Conservation (phyloP, 2,113 vertebrate species). For the Thalassarche chlororhynchos region DNA sequence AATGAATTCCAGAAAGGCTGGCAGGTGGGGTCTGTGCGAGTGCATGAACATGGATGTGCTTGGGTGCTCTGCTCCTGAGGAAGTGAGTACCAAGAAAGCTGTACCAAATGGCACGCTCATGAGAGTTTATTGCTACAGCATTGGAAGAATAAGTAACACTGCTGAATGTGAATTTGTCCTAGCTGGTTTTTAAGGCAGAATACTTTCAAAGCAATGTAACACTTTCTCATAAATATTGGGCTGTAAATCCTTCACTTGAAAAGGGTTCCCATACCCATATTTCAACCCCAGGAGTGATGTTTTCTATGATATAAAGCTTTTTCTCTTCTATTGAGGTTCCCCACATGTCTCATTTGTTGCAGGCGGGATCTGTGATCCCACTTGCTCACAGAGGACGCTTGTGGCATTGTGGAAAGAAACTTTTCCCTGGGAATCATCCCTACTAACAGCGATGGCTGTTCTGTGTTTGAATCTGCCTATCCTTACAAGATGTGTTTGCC, state of each 20-base stretch:
- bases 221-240: neutral
- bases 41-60: neutral
- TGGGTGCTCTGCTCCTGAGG: neutral
- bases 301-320: slow-evolving; percentile 13
- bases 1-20: neutral
- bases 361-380: neutral
- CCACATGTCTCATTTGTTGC: neutral
- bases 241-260: slow-evolving; percentile 38
- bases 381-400: neutral
- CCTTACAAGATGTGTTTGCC: slow-evolving; percentile 33
- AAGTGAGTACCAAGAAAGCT: neutral
- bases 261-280: neutral
- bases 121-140: neutral
- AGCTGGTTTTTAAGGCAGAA: neutral
- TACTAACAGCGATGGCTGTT: neutral
- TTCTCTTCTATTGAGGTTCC: neutral
- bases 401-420: neutral
- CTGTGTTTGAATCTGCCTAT: neutral
- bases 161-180: neutral
- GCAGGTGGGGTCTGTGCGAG: neutral
- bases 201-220: neutral
- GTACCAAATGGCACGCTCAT: neutral
- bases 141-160: neutral
- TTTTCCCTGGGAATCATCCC: slow-evolving; percentile 13
- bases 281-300: neutral